Percentiles rank a stretch among this genome's conserved stretches.
Conservation (phyloP, 2,113 vertebrate species). For the Bubo blakistoni region DNA sequence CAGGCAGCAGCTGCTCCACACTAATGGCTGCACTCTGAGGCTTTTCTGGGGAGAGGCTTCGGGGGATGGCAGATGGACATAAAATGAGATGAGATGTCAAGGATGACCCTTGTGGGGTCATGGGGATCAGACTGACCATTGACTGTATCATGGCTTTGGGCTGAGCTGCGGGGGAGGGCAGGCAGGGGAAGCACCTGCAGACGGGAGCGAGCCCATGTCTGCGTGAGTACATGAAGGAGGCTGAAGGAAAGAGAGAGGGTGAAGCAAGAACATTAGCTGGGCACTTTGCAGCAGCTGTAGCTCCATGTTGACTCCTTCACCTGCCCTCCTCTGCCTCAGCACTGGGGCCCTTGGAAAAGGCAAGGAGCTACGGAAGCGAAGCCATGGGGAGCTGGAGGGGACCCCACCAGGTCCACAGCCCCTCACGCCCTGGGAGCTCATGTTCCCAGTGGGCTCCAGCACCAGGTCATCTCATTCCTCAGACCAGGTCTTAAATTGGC, state of each 20-base stretch:
- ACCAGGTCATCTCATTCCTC: neutral
- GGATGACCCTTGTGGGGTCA: neutral
- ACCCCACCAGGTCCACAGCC: neutral
- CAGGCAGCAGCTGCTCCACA: neutral
- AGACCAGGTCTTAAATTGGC: neutral
- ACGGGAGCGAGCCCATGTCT: rapidly evolving
- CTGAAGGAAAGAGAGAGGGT: neutral
- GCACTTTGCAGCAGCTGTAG: neutral
- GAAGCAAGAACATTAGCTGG: neutral
- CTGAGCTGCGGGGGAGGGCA: neutral
- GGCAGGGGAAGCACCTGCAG: rapidly evolving
- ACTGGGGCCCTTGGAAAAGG: neutral
- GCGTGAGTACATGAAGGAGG: neutral
- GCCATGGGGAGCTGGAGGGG: neutral
- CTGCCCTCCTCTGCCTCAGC: neutral
- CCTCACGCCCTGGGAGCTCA: neutral
- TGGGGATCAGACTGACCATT: neutral
- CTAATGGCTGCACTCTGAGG: neutral
- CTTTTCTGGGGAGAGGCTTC: neutral
- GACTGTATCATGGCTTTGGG: neutral
- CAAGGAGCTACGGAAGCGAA: neutral
- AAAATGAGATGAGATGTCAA: neutral
- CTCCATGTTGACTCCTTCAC: neutral
- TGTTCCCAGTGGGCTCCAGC: neutral
- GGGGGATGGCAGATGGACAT: neutral